Conservation (phyloP, 1,140 invertebrate species). For the Heliconius hewitsoni region DNA sequence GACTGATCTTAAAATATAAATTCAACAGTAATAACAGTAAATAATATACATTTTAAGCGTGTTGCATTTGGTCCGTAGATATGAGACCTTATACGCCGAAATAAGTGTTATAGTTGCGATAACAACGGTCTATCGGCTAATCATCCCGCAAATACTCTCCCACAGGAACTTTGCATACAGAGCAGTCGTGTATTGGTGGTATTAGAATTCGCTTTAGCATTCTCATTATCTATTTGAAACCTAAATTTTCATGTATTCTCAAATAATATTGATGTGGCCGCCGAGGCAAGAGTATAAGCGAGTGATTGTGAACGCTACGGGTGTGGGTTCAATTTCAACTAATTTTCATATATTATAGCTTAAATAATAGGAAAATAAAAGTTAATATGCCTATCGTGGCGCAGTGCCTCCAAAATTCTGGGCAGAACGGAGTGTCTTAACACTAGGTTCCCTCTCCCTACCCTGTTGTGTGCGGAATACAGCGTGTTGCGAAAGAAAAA, state of each 20-base stretch:
- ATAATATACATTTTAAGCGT: no score
- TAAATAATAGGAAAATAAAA: no score
- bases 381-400: no score
- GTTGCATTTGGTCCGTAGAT: background rate
- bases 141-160: constrained; percentile 3
- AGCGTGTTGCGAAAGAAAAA: no score
- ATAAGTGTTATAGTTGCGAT: background rate
- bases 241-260: background rate
- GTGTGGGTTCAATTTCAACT: background rate
- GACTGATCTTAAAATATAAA: no score
- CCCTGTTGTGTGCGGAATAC: no score
- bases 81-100: background rate
- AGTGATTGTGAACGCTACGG: background rate
- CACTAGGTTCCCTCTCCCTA: no score
- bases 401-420: no score
- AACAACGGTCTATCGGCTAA: constrained; percentile 1
- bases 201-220: background rate
- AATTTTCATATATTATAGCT: no score
- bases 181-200: background rate
- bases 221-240: constrained; percentile 2
- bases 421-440: no score
- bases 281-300: background rate
- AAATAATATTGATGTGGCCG: background rate
- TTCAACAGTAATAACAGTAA: no score
- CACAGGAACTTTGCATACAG: background rate